Conservation (phyloP, 2,797 vertebrate species). For the Emydoidea blandingii region DNA sequence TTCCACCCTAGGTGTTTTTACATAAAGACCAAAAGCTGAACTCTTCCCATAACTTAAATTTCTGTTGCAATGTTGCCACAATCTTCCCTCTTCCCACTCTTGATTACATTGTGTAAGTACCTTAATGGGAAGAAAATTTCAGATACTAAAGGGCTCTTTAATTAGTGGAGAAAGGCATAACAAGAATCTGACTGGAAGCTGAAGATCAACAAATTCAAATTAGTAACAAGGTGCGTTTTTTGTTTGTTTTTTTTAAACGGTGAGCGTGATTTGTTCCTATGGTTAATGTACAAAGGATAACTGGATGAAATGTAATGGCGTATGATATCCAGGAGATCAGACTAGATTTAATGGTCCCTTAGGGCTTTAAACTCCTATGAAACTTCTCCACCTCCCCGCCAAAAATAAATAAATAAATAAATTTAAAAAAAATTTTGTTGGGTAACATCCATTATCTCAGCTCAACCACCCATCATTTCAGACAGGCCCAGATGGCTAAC, state of each 20-base stretch:
- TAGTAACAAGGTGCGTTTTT: no score
- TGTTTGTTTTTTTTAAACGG: no score
- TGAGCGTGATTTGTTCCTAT: no score
- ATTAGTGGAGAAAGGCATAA: background rate
- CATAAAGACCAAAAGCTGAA: no score
- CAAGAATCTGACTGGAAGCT: background rate
- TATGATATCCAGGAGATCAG: background rate
- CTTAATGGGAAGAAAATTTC: background rate
- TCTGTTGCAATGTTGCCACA: no score
- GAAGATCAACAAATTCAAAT: no score
- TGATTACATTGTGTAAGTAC: background rate
- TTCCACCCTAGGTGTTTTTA: no score
- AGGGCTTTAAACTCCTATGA: background rate
- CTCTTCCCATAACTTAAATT: no score
- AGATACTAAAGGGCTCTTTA: no score
- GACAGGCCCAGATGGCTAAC: background rate
- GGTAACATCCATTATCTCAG: background rate
- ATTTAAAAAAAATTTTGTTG: background rate
- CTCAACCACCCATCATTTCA: background rate
- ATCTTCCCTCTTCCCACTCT: no score
- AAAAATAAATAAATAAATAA: background rate
- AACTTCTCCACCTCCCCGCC: background rate
- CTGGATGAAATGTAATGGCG: background rate
- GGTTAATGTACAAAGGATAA: background rate
- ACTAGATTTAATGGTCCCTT: accelerated